Conservation (phyloP, 2,888 invertebrate species). For the Drosophila anomalipes region DNA sequence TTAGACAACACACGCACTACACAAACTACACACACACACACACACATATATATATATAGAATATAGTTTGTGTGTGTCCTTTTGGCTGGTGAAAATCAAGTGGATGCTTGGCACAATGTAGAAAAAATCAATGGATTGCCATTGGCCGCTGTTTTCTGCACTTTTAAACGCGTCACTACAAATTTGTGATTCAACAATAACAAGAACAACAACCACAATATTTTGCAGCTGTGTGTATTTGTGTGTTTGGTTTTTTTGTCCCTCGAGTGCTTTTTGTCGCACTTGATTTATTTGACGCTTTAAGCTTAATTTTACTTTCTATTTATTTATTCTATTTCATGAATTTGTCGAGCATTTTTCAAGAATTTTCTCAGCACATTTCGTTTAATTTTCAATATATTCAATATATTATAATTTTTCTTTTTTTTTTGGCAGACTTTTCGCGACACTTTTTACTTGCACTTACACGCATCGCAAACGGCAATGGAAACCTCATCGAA, state of each 20-base stretch:
- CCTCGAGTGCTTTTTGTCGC: conserved; percentile 50
- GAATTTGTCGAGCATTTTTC: conserved; percentile 36
- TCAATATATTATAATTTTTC: neutral
- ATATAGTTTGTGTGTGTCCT: conserved; percentile 19
- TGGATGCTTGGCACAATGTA: neutral
- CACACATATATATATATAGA: neutral
- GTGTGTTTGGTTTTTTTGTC: conserved; percentile 10
- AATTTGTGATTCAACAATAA: conserved; percentile 52
- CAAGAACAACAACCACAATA: neutral
- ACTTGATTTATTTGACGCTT: conserved; percentile 72
- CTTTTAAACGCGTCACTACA: conserved; percentile 73
- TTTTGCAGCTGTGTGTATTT: conserved; percentile 20
- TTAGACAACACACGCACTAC: conserved; percentile 23
- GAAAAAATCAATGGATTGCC: conserved; percentile 76
- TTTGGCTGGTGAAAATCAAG: conserved; percentile 28
- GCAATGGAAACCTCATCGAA: conserved; percentile 34
- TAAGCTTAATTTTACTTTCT: conserved; percentile 52
- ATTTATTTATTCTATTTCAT: conserved; percentile 7
- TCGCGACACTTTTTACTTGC: conserved; percentile 43
- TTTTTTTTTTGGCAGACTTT: conserved; percentile 14
- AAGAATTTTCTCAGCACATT: conserved; percentile 21
- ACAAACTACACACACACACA: neutral
- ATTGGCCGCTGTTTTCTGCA: conserved; percentile 75
- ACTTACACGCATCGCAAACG: conserved; percentile 50
- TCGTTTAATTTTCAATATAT: conserved; percentile 4